Conservation (phyloP, 2,888 invertebrate species). For the Malacosoma neustria region DNA sequence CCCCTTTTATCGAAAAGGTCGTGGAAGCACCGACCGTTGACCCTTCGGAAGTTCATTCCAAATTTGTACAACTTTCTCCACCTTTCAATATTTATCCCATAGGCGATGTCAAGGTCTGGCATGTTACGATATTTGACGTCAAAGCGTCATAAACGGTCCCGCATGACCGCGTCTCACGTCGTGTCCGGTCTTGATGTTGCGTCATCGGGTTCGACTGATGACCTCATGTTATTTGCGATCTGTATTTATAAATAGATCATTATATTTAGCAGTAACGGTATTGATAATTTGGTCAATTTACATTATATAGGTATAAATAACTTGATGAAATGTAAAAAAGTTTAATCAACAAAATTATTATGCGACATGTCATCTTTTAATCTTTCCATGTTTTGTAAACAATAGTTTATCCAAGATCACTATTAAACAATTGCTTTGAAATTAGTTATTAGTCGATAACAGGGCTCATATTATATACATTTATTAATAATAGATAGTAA, state of each 20-base stretch:
- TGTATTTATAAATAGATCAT: neutral
- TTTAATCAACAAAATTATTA: no score
- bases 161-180: neutral
- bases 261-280: neutral
- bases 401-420: no score
- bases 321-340: no score
- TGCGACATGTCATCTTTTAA: no score
- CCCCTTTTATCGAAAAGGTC: no score
- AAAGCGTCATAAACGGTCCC: neutral
- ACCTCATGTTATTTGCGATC: neutral
- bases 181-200: neutral
- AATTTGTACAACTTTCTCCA: neutral
- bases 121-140: neutral
- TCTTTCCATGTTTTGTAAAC: no score
- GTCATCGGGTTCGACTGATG: neutral
- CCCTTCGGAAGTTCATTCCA: neutral
- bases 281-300: no score
- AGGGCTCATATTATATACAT: no score
- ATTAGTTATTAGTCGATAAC: no score
- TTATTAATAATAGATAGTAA: no score
- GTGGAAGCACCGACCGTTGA: neutral
- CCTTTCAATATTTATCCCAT: neutral
- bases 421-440: no score
- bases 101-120: neutral
- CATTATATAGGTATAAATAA: no score